phyloP scores from a whole-genome alignment of 2,888 invertebrate genomes.

The Heliconius aoede region DNA sequence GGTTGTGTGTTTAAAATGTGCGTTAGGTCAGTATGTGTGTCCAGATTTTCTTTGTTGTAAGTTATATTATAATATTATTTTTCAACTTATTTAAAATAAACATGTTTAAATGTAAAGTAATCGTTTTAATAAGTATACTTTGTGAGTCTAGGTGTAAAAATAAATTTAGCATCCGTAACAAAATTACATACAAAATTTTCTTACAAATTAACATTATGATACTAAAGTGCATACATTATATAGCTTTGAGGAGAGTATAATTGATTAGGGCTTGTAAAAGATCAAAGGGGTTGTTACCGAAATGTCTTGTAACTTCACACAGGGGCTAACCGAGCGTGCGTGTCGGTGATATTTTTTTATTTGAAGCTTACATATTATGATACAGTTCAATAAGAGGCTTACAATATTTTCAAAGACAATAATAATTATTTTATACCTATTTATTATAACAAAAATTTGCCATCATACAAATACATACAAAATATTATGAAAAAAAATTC shows the following conservation, averaged over 20 bases:
- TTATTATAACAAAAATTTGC: too few relatives aligned
- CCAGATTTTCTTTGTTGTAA: too few relatives aligned
- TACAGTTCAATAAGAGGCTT: background rate
- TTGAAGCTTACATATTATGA: background rate
- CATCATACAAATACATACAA: too few relatives aligned
- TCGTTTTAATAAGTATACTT: background rate
- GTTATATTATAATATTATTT: too few relatives aligned
- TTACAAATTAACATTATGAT: background rate
- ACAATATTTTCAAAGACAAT: background rate
- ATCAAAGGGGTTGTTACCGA: slow-evolving; percentile 55
- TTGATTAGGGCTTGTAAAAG: slow-evolving; percentile 49
- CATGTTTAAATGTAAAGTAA: background rate
- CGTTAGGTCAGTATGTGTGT: too few relatives aligned
- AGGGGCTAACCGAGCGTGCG: slow-evolving; percentile 30
- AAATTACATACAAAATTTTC: background rate
- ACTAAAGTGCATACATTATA: background rate
- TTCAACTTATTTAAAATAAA: too few relatives aligned
- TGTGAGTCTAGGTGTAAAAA: too few relatives aligned
- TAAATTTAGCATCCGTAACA: background rate
- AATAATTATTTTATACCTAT: too few relatives aligned
- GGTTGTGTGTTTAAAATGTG: background rate
- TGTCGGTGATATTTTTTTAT: slow-evolving; percentile 5
- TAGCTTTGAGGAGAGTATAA: slow-evolving; percentile 7
- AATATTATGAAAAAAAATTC: too few relatives aligned
- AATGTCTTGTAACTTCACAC: slow-evolving; percentile 29